Base-by-base conservation (phyloP, 2,113 vertebrate species). In the Bujurquina vittata region DNA sequence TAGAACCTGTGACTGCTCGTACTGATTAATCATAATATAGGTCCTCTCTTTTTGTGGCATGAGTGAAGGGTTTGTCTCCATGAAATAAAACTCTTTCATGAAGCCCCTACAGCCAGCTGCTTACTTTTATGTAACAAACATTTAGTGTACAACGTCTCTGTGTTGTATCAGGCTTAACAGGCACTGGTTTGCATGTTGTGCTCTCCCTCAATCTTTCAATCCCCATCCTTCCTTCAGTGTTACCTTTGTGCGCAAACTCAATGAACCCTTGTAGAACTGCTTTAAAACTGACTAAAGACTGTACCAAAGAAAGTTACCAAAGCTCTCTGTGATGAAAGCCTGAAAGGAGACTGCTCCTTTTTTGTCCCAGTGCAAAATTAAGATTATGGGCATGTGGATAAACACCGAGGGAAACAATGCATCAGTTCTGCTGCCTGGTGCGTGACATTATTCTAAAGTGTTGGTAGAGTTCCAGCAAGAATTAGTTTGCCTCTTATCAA, bases 401-500 rank as follows among this genome's bases (percentile, higher is more conserved):
- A 81, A 76, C 52, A 77, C 33, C 0, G 52, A 55, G 65, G 35
- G 81, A 52, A 67, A 54, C 67, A 84, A 77, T 54, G 31, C 63
- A 80, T 88, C 69, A 77, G 84, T 55, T 74, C 29, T 79, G 56
- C 75, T 59, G 83, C 81, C 20, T 86, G 63, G 59, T 87, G 89
- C 75, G 65, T 82, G 84, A 79, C 72, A 69, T 80, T 80, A 77
- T 79, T 79, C 54, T 43, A 33, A 82, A 84, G 54, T 75, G 40
- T 55, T 74, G 62, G 62, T 37, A 3, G 49, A 77, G 52, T 43
- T 35, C 78, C 62, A 80, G 4, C 0, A 63, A 61, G 72, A 80
- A 31, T 72, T 72, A 31, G 26, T 72, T 77, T 75, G 62, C 79
- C 55, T 83, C 86, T 90, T 88, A 90, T 88, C 84, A 59, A 26